Evolutionary conservation across 2,888 invertebrate species (phyloP), one percentile per base, ranked within the genome.

Genomic region (Chalcis sispes): DNA sequence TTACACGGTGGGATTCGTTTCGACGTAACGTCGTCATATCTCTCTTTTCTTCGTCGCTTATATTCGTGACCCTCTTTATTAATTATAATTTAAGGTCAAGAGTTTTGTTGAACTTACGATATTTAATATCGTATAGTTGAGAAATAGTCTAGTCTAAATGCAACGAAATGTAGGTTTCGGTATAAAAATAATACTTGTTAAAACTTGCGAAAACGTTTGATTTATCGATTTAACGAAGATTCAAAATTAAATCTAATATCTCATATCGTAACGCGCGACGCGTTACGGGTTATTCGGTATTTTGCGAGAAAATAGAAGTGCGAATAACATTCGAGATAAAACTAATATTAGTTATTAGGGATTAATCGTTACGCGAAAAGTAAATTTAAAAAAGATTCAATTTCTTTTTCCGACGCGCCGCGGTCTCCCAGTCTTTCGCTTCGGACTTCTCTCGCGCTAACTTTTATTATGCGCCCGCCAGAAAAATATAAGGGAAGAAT

Each of bases 1-100:
- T 74, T 74, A 62, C 52, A 13, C 25, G 81, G 75, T 61, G 75
- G 72, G 72, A 62, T 72, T 54, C 15, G 62, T 62, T 62, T 61
- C 71, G n/a, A 27, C 71, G n/a, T n/a, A 62, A 54, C 61, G 32
- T 23, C 23, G n/a, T 20, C 42, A 7, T 15, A 2, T 56, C n/a
- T n/a, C n/a, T n/a, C n/a, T n/a, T 69, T 56, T 40, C 29, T 69
- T 36, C 2, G 29, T 29, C 15, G 20, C 18, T 13, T 40, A 46
- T 10, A 32, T 71, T 52, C 42, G 25, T 62, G 54, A 62, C 61
- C 71, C 62, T 61, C 62, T 71, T 71, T 62, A 71, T 71, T 71
- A 71, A 71, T 62, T 62, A 54, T 50, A 40, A 4, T 13, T 36
- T 48, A 42, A 62, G 71, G 71, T 61, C 67, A 20, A 42, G 18